Percentiles rank a stretch among this genome's conserved stretches.
Evolutionary conservation across 2,113 vertebrate genomes (phyloP).

Genomic region (Ailurus styani): DNA sequence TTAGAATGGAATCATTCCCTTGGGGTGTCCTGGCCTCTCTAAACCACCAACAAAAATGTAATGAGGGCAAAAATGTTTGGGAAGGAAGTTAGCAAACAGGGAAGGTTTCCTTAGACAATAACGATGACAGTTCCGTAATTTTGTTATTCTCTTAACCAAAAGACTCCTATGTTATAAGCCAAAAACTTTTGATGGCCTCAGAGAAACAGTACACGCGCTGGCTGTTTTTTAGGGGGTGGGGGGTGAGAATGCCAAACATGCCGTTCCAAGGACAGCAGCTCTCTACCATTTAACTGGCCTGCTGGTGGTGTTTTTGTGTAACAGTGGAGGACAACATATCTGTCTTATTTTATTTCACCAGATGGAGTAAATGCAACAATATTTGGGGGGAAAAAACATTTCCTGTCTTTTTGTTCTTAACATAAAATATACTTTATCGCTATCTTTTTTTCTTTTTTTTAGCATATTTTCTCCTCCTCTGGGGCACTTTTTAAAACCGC

Average conservation of each 20-base stretch:
- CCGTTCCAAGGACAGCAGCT: not conserved
- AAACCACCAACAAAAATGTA: slow-evolving; percentile 58
- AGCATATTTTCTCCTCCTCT: slow-evolving; percentile 70
- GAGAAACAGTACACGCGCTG: not conserved
- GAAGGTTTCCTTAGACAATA: slow-evolving; percentile 43
- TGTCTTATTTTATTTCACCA: slow-evolving; percentile 77
- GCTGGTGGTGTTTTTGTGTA: not conserved
- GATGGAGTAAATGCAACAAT: slow-evolving; percentile 78
- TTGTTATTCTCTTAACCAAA: slow-evolving; percentile 28
- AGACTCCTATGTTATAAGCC: slow-evolving; percentile 15
- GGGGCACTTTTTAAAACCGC: slow-evolving; percentile 76
- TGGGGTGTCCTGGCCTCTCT: slow-evolving; percentile 40
- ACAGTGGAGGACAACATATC: slow-evolving; percentile 25
- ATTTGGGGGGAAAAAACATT: slow-evolving; percentile 62
- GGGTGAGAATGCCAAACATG: not conserved
- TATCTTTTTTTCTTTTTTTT: slow-evolving; percentile 62
- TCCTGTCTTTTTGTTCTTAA: slow-evolving; percentile 82
- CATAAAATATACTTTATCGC: slow-evolving; percentile 80
- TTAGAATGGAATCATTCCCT: slow-evolving; percentile 58
- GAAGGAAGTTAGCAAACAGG: slow-evolving; percentile 58
- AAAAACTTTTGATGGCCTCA: not conserved
- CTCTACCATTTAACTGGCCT: not conserved
- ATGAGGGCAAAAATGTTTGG: slow-evolving; percentile 53
- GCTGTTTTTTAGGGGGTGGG: fast-evolving
- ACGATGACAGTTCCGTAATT: slow-evolving; percentile 43